Percentiles rank a stretch among this genome's conserved stretches.
Conservation (phyloP, 2,113 vertebrate genomes). For the Galbula dea region DNA sequence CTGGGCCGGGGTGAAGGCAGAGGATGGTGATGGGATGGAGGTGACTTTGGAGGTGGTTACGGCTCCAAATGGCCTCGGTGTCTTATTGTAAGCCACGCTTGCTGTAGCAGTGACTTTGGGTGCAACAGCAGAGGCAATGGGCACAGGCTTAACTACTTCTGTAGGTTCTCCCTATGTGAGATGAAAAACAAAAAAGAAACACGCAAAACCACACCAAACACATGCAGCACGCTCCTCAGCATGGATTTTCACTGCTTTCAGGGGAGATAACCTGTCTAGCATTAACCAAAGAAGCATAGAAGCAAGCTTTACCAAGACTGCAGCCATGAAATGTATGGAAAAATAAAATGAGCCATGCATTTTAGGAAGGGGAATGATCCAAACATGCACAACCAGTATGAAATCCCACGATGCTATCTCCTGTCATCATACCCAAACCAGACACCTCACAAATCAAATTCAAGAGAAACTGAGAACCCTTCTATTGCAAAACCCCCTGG, state of each 20-base stretch:
- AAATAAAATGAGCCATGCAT: background rate
- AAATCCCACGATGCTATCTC: background rate
- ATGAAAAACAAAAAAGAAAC: conserved; percentile 79
- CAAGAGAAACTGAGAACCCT: background rate
- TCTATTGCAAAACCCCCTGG: background rate
- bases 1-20: conserved; percentile 85
- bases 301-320: background rate
- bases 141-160: conserved; percentile 92
- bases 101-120: conserved; percentile 74
- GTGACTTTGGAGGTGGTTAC: conserved; percentile 80
- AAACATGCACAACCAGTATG: background rate
- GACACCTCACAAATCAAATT: background rate
- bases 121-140: conserved; percentile 81
- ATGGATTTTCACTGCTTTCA: background rate
- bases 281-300: background rate
- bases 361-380: background rate
- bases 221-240: conserved; percentile 75
- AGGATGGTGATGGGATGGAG: conserved; percentile 90
- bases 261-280: background rate
- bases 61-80: conserved; percentile 85
- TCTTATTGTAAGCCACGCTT: conserved; percentile 86
- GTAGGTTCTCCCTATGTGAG: conserved; percentile 80
- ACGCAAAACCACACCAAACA: conserved; percentile 76
- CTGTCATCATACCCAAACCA: background rate
- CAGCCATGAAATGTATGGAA: background rate